A percentile compares a stretch with the other conserved stretches of the same genome.
Evolutionary conservation across 2,113 vertebrate genomes (phyloP).

Genomic region (Cavia aperea): DNA sequence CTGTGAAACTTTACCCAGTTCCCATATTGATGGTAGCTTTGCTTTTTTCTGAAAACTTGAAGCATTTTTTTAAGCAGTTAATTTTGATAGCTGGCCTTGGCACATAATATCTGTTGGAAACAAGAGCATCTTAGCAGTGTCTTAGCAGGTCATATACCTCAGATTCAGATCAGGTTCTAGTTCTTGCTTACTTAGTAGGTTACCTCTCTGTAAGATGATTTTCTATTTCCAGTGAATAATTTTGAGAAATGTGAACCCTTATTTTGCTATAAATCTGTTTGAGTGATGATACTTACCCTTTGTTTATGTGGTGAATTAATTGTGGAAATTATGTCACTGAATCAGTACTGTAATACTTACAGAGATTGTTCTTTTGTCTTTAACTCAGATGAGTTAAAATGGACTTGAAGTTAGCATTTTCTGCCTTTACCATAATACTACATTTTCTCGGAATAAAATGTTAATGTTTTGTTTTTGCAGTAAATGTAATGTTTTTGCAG

Average conservation of each 20-base stretch:
- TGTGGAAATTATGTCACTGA: conserved; percentile 16
- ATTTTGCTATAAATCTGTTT: background rate
- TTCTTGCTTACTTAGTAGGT: background rate
- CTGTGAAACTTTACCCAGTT: background rate
- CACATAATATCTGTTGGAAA: background rate
- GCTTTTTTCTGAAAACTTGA: background rate
- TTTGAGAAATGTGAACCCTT: conserved; percentile 28
- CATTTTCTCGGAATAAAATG: conserved; percentile 44
- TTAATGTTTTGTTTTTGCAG: background rate
- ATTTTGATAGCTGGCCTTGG: background rate
- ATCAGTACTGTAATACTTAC: background rate
- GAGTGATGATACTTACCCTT: background rate
- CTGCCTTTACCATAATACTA: background rate
- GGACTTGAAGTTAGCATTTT: conserved; percentile 24
- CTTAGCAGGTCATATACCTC: background rate
- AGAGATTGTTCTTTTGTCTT: conserved; percentile 30
- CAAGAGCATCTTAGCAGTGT: background rate
- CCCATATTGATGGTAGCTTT: background rate
- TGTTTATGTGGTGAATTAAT: background rate
- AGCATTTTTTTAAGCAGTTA: background rate
- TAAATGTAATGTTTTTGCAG: background rate
- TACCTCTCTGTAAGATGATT: background rate
- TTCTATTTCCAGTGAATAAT: conserved; percentile 24
- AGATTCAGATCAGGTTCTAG: background rate
- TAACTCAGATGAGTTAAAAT: conserved; percentile 33